phyloP scores from a whole-genome alignment of 2,888 invertebrate species.

The Drosophila barbarae region DNA sequence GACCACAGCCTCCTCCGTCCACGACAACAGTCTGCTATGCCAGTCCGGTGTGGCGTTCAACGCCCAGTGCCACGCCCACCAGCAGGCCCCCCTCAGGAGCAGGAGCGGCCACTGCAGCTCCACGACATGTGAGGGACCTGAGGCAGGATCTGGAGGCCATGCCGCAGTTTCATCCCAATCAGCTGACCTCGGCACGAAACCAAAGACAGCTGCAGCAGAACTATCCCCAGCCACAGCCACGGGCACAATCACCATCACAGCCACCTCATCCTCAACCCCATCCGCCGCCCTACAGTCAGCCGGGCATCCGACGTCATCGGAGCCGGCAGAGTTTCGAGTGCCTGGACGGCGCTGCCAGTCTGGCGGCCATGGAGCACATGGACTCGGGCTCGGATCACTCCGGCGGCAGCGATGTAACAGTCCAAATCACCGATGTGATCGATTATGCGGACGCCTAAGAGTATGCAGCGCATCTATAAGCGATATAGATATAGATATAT shows the following conservation, averaged over 20 bases:
- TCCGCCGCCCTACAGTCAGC: slow-evolving; percentile 15
- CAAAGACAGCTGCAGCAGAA: slow-evolving; percentile 57
- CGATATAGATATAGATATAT: neutral
- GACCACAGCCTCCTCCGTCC: neutral
- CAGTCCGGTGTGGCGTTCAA: slow-evolving; percentile 50
- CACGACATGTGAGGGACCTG: slow-evolving; percentile 70
- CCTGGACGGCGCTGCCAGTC: slow-evolving; percentile 58
- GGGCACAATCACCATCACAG: slow-evolving; percentile 6
- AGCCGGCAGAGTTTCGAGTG: slow-evolving; percentile 44
- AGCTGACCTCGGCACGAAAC: slow-evolving; percentile 49
- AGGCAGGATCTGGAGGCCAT: slow-evolving; percentile 74
- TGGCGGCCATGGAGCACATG: slow-evolving; percentile 65
- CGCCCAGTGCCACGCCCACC: slow-evolving; percentile 46
- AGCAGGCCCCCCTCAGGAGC: slow-evolving; percentile 16
- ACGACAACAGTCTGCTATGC: slow-evolving; percentile 42
- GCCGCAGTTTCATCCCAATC: slow-evolving; percentile 69
- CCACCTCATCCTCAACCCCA: slow-evolving; percentile 9
- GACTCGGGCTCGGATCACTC: slow-evolving; percentile 79
- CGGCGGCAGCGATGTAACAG: slow-evolving; percentile 79
- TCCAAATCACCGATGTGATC: slow-evolving; percentile 79
- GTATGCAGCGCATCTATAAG: slow-evolving; percentile 32
- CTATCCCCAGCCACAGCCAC: slow-evolving; percentile 2
- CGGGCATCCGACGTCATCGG: neutral
- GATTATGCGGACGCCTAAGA: slow-evolving; percentile 78
- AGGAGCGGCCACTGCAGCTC: slow-evolving; percentile 32